Conservation (phyloP, 2,113 vertebrate genomes). For the Gymnobelideus leadbeateri region DNA sequence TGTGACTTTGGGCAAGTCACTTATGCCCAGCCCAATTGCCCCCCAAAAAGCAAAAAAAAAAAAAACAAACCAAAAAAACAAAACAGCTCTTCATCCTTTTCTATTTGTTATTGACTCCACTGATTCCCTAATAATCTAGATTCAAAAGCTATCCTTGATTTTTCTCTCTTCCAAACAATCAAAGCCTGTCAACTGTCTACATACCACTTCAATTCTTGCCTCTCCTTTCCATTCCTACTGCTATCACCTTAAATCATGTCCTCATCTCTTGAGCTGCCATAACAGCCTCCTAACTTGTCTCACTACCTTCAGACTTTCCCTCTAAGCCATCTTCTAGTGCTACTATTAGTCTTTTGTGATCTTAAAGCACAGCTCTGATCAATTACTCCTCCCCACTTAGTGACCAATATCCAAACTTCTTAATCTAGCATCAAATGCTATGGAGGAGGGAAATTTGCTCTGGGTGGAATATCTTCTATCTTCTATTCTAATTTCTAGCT, state of each 20-base stretch:
- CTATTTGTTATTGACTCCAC: not conserved
- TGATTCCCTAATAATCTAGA: not conserved
- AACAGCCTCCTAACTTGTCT: not conserved
- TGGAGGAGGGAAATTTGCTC: not conserved
- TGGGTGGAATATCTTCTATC: not conserved
- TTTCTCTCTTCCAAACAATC: not conserved
- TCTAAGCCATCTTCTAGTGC: not conserved
- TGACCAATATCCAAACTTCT: not conserved
- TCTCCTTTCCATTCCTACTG: not conserved
- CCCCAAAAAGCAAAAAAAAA: too few relatives aligned
- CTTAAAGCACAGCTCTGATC: not conserved
- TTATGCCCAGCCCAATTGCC: too few relatives aligned
- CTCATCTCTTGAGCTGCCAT: not conserved
- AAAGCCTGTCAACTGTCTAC: not conserved
- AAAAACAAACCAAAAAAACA: too few relatives aligned
- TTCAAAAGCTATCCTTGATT: not conserved
- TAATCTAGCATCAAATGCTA: not conserved
- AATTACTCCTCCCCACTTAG: not conserved
- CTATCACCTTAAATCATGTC: not conserved
- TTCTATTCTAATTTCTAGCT: not conserved
- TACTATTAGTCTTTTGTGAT: not conserved
- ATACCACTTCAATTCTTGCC: not conserved
- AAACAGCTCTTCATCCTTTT: not conserved
- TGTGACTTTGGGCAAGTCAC: too few relatives aligned
- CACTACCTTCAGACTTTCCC: not conserved